A percentile compares a stretch with the other conserved stretches of the same genome.
phyloP scores from a whole-genome alignment of 2,113 vertebrate species.

The Pomatorhinus ruficollis region DNA sequence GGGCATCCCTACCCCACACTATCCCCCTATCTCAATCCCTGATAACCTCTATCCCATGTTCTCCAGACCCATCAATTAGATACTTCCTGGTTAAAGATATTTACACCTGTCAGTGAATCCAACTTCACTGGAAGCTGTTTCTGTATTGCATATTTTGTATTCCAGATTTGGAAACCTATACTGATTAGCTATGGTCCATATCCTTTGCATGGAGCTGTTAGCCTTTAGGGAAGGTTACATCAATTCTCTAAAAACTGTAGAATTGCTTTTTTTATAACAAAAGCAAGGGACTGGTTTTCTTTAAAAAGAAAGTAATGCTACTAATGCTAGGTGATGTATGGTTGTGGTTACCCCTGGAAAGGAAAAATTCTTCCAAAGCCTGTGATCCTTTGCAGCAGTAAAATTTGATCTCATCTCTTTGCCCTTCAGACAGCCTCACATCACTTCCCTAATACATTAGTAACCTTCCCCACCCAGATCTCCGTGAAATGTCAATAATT shows the following conservation, averaged over 20 bases:
- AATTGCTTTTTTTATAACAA: neutral
- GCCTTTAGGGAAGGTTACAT: neutral
- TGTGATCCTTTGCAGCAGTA: neutral
- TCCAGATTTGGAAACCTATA: neutral
- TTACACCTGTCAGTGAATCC: neutral
- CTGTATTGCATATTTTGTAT: neutral
- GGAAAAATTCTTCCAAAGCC: neutral
- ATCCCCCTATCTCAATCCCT: neutral
- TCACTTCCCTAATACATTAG: neutral
- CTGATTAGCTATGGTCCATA: neutral
- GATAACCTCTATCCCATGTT: neutral
- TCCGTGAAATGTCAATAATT: slow-evolving; percentile 25
- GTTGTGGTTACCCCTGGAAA: neutral
- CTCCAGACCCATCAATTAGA: neutral
- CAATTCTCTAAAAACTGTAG: neutral
- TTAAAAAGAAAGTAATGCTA: neutral
- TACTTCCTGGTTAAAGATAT: neutral
- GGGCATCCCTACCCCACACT: neutral
- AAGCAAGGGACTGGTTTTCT: neutral
- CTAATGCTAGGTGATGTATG: neutral
- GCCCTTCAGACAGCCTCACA: neutral
- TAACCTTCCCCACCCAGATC: neutral
- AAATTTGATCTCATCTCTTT: slow-evolving; percentile 2
- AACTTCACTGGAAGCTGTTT: neutral
- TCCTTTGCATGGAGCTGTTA: neutral